A percentile compares a stretch with the other conserved stretches of the same genome.
These are phyloP conservation scores for Staurois parvus DNA, from an alignment of 2,797 vertebrate genomes.

Conservation along the genomic window DNA sequence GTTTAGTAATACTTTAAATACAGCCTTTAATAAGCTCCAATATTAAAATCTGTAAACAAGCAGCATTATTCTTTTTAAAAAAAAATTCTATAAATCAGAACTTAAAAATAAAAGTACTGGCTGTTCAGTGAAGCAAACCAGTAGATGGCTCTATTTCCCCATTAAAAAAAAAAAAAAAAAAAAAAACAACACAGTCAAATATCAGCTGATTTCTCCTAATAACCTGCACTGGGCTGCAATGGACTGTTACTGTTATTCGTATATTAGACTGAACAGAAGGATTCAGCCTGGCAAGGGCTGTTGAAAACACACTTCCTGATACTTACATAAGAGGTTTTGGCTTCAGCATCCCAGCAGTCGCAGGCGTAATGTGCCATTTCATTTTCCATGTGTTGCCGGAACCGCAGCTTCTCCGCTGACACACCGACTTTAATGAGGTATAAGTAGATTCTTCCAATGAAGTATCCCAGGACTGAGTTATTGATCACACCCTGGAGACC, in stretches of 20 bases:
- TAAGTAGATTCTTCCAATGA: constrained; percentile 98
- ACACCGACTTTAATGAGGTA: constrained; percentile 95
- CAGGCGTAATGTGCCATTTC: constrained; percentile 99
- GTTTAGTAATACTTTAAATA: too few species aligned
- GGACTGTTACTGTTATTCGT: too few species aligned
- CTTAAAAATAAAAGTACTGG: too few species aligned
- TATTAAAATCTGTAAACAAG: too few species aligned
- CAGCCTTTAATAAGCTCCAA: too few species aligned
- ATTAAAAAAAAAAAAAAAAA: neutral
- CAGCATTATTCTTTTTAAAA: too few species aligned
- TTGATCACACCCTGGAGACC: constrained; percentile 90
- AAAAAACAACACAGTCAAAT: too few species aligned
- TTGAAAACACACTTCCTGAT: neutral
- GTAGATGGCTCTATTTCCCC: neutral
- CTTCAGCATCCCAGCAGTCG: constrained; percentile 98
- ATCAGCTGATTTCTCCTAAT: too few species aligned
- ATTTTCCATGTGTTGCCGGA: constrained; percentile 99
- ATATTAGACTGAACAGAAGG: constrained; percentile 6
- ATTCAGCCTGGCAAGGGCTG: neutral
- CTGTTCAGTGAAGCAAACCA: neutral
- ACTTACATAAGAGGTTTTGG: constrained; percentile 97
- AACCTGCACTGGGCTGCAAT: too few species aligned
- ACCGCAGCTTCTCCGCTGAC: constrained; percentile 92
- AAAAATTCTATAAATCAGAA: too few species aligned
- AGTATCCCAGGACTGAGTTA: constrained; percentile 97